Conservation (phyloP, 2,113 vertebrate genomes). For the Colistium nudipinnis region DNA sequence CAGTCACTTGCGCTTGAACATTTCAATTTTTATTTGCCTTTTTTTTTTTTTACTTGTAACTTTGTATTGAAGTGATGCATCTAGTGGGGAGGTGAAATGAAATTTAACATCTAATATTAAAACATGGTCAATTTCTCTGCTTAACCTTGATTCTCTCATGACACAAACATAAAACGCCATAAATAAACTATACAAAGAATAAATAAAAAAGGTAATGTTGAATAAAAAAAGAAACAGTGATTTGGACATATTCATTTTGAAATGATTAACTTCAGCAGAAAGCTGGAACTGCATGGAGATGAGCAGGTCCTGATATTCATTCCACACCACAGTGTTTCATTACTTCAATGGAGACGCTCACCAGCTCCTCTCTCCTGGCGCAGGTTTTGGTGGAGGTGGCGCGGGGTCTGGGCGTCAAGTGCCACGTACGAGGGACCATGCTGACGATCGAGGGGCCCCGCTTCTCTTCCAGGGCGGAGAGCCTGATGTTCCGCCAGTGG, state of each 20-base stretch:
- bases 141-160: too few species aligned
- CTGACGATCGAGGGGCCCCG: constrained; percentile 94
- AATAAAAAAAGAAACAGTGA: too few species aligned
- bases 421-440: constrained; percentile 90
- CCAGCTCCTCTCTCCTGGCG: neutral
- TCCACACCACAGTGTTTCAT: neutral
- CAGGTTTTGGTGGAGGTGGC: constrained; percentile 91
- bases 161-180: neutral
- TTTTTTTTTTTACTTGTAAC: neutral
- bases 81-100: neutral
- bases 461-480: constrained; percentile 95
- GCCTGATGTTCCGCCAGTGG: constrained; percentile 93
- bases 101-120: too few species aligned
- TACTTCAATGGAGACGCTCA: neutral
- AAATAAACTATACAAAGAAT: neutral
- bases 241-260: too few species aligned
- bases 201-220: too few species aligned
- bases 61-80: neutral
- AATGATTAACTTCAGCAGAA: too few species aligned
- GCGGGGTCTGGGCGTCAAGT: constrained; percentile 89
- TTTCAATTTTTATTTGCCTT: neutral
- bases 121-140: too few species aligned
- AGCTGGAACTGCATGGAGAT: neutral
- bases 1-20: too few species aligned
- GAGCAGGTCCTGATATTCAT: neutral